Evolutionary conservation across 2,113 vertebrate species (phyloP).

Genomic region (Spea bombifrons): DNA sequence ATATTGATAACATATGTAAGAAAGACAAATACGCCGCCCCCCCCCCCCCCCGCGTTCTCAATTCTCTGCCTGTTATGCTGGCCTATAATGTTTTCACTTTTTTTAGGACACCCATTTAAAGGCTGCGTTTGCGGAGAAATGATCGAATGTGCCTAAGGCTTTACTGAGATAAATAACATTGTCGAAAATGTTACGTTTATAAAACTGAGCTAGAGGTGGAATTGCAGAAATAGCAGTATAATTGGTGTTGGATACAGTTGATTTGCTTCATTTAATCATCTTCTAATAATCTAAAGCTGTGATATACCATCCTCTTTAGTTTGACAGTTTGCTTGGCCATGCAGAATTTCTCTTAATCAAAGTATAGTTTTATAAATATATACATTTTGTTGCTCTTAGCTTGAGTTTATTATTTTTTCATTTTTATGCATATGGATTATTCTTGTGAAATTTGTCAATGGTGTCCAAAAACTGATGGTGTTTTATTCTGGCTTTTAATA

Average conservation of each 20-base stretch:
- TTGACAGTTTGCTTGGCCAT: background rate
- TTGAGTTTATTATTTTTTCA: background rate
- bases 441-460: background rate
- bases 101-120: background rate
- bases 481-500: background rate
- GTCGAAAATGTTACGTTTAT: too few species aligned
- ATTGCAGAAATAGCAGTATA: too few species aligned
- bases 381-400: background rate
- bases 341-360: background rate
- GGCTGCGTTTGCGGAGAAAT: background rate
- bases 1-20: constrained; percentile 41
- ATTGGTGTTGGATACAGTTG: too few species aligned
- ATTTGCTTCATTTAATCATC: too few species aligned
- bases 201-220: too few species aligned
- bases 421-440: constrained; percentile 1
- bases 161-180: too few species aligned
- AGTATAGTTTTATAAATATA: background rate
- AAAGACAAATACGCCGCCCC: background rate
- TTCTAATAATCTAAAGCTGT: too few species aligned
- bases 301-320: background rate
- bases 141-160: background rate
- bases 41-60: background rate
- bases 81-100: background rate
- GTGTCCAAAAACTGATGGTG: too few species aligned
- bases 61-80: background rate